These are phyloP conservation scores for Caprella mutica DNA, from an alignment of 2,888 invertebrate genomes.

Conservation along the genomic window DNA sequence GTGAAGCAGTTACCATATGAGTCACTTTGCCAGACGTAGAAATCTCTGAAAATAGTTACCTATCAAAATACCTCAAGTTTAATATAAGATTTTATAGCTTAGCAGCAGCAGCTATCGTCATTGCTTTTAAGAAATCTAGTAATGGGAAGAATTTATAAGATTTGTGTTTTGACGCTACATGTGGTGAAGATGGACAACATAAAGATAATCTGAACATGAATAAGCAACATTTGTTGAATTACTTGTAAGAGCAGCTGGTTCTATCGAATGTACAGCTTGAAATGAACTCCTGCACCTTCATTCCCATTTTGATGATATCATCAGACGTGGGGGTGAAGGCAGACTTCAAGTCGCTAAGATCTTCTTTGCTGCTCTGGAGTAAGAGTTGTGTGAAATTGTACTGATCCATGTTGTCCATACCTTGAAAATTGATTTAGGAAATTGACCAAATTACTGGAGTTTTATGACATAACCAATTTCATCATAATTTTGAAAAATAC, in stretches of 20 bases:
- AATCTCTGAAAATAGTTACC: neutral
- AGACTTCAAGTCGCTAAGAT: conserved; percentile 10
- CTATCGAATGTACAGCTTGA: conserved; percentile 18
- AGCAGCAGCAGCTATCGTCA: no score
- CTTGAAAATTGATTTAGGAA: neutral
- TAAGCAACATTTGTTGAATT: no score
- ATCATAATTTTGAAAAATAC: no score
- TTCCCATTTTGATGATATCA: conserved; percentile 16
- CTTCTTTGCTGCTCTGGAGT: neutral
- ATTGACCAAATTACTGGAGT: neutral
- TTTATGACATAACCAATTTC: neutral
- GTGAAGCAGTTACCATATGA: conserved; percentile 28
- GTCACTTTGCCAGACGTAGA: conserved; percentile 25
- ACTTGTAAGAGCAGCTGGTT: conserved; percentile 22
- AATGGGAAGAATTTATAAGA: neutral
- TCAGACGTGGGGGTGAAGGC: conserved; percentile 20
- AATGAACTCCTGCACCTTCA: conserved; percentile 24
- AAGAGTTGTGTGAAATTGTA: conserved; percentile 17
- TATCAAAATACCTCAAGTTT: neutral
- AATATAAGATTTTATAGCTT: neutral
- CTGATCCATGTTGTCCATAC: conserved; percentile 12
- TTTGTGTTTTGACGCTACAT: neutral
- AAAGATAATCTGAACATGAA: no score
- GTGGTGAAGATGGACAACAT: no score
- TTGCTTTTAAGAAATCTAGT: no score